Conservation (phyloP, 2,797 vertebrate species). For the Microhierax caerulescens region DNA sequence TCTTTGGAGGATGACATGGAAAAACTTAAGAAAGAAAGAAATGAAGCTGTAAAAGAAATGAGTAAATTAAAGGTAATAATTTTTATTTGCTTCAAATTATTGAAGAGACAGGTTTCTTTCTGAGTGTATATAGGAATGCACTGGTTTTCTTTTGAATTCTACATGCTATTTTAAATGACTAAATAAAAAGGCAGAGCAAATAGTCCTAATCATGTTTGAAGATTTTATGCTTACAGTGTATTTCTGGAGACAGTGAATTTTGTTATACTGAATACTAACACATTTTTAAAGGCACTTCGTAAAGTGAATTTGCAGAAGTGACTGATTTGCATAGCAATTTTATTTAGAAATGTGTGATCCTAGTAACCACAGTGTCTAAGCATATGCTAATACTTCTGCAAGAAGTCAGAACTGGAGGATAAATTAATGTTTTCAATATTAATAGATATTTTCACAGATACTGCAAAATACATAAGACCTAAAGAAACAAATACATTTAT, state of each 20-base stretch:
- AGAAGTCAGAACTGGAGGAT: neutral
- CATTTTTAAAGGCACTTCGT: neutral
- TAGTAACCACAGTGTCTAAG: neutral
- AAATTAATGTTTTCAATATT: neutral
- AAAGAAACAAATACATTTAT: neutral
- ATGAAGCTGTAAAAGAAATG: conserved; percentile 84
- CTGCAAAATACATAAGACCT: neutral
- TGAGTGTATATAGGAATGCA: neutral
- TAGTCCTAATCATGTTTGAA: neutral
- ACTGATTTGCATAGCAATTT: neutral
- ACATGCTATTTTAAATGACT: neutral
- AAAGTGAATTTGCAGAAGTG: neutral
- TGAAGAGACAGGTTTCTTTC: neutral
- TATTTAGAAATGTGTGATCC: neutral
- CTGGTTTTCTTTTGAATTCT: neutral
- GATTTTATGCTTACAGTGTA: neutral
- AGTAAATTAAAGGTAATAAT: conserved; percentile 85
- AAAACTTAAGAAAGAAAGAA: conserved; percentile 82
- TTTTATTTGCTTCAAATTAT: neutral
- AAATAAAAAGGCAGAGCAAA: neutral
- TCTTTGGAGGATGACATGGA: conserved; percentile 83
- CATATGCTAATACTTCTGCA: neutral
- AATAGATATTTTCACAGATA: neutral
- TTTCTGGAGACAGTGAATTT: neutral
- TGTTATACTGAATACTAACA: neutral